phyloP scores from a whole-genome alignment of 2,797 vertebrate genomes.

The Gobionotothen gibberifrons region DNA sequence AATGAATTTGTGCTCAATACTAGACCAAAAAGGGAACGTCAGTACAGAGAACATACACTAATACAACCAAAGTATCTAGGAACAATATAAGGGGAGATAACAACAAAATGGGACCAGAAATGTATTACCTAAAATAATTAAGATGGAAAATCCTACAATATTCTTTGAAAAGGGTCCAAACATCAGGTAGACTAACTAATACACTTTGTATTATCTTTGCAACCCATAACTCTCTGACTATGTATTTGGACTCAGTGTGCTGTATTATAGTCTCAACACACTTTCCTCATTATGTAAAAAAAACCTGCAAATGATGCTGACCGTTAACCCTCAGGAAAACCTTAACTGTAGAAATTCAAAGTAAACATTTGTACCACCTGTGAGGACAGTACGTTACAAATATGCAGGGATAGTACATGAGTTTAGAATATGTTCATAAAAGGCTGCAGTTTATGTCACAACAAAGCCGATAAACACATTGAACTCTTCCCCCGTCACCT shows the following conservation, averaged over 20 bases:
- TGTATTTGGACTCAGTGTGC: constrained; percentile 18
- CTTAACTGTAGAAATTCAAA: constrained; percentile 37
- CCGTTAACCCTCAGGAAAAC: constrained; percentile 66
- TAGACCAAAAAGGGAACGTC: constrained; percentile 16
- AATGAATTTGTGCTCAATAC: constrained; percentile 15
- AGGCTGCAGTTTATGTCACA: constrained; percentile 3
- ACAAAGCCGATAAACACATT: constrained; percentile 1
- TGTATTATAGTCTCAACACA: constrained; percentile 24
- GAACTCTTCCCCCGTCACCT: constrained; percentile 46
- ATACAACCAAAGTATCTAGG: constrained; percentile 8
- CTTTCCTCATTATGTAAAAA: constrained; percentile 24
- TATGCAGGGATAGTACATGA: constrained; percentile 19
- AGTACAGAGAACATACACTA: not conserved
- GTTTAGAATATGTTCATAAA: constrained; percentile 13
- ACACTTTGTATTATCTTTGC: constrained; percentile 11
- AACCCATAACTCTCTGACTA: constrained; percentile 10
- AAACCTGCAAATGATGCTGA: constrained; percentile 38
- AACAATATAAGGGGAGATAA: not conserved
- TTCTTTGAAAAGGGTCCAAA: constrained; percentile 1
- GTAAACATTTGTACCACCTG: constrained; percentile 21
- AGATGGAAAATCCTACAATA: not conserved
- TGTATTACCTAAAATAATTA: not conserved
- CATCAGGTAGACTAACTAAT: not conserved
- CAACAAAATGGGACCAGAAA: not conserved
- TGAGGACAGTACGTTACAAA: constrained; percentile 12